Base-by-base conservation (phyloP, 35 echinoderm and acorn worm genomes). In the Patiria miniata region DNA sequence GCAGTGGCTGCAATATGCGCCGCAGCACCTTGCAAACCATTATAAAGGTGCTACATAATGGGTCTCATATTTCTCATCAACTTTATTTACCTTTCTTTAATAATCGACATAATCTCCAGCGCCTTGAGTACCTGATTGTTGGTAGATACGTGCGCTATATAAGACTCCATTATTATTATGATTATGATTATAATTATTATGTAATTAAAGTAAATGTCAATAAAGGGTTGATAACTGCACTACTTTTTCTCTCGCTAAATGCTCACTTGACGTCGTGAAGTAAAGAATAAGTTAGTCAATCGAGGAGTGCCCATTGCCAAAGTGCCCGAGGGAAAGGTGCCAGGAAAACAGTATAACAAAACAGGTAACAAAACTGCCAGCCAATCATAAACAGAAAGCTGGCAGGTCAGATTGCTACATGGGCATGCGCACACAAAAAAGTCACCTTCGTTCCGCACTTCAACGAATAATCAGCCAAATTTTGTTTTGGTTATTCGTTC, bases 361-460 rank as follows among this genome's bases (percentile, higher is more conserved):
- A 28, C 65, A 73, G 65, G 65, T 73, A 73, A 73, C 19, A 59
- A 36, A 36, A 73, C 5, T 12, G 42, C 42, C 58, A 61, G 65
- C 7, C 9, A 30, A 30, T 73, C 65, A 36, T 6, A 23, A 8
- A 12, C 10, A 16, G 26, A 7, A 10, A 30, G 15, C 8, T 26
- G 34, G 65, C 65, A 73, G n/a, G 2, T 73, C 42, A 4, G 42
- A 47, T 47, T 47, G 65, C 8, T 73, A 73, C 34, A 28, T 73
- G 65, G 29, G 65, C 65, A 73, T 73, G 65, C 65, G 65, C 65
- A 73, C 65, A 32, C n/a, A n/a, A n/a, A 73, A 73, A 73, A 47
- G 65, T 26, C 65, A 73, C 65, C 65, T 47, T 2, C 14, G n/a
- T n/a, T n/a, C n/a, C 21, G 65, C 65, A 73, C 65, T 14, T 7